Conservation (phyloP, 2,113 vertebrate species). For the Siniperca knerii region DNA sequence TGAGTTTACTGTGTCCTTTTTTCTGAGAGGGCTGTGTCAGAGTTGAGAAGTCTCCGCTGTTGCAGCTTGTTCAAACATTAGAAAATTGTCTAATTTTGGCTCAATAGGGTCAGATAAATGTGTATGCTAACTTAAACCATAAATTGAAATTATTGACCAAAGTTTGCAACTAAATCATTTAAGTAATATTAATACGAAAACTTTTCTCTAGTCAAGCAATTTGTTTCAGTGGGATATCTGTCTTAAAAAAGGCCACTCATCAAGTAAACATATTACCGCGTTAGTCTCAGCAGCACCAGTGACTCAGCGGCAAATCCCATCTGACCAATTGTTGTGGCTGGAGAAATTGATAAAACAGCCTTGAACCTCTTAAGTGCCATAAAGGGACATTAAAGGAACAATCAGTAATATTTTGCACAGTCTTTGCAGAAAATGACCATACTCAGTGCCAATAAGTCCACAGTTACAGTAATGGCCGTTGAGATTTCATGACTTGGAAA, state of each 20-base stretch:
- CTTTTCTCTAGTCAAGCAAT: conserved; percentile 27
- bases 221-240: conserved; percentile 35
- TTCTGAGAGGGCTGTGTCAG: not conserved
- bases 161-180: conserved; percentile 12
- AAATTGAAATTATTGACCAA: conserved; percentile 15
- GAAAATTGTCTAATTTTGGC: not conserved
- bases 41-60: not conserved
- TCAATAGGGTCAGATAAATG: not conserved
- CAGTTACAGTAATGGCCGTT: conserved; percentile 16
- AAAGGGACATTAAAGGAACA: conserved; percentile 60
- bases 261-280: conserved; percentile 53
- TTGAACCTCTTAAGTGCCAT: conserved; percentile 61
- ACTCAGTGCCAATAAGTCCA: conserved; percentile 15
- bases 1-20: not conserved
- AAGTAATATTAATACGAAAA: conserved; percentile 25
- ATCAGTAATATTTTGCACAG: conserved; percentile 53
- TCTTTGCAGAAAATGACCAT: conserved; percentile 44
- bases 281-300: conserved; percentile 49
- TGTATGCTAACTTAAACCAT: not conserved
- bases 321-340: conserved; percentile 51
- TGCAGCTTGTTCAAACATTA: not conserved
- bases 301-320: conserved; percentile 57
- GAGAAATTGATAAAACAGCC: conserved; percentile 56
- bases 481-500: conserved; percentile 1
- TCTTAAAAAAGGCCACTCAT: conserved; percentile 45